Evolutionary conservation across 2,113 vertebrate genomes (phyloP), one percentile per base, ranked within the genome.

Genomic region (Bos javanicus): DNA sequence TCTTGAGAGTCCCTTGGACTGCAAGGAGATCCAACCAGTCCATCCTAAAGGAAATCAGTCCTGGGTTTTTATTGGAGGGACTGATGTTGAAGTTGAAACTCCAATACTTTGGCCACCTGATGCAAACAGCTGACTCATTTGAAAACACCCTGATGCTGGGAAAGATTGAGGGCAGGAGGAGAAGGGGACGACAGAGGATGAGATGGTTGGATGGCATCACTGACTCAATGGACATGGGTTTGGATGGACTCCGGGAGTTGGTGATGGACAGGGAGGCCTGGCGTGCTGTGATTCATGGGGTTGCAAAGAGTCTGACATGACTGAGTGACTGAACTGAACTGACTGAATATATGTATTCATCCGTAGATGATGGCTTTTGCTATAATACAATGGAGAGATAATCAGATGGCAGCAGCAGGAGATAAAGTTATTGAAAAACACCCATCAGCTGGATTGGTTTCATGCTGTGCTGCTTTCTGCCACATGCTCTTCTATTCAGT

Each of bases 261-360:
- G 62, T 33, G 62, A 64, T 64, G 30, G 62, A 17, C 30, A 33
- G 62, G 62, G 30, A 64, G 30, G 62, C 2, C 30, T 64, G 7
- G 62, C 0, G 0, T 64, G 3, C 62, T 64, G 62, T 4, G 0
- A 3, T n/a, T n/a, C 62, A n/a, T n/a, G 33, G 62, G 16, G 7
- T n/a, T 1, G 0, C 15, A 17, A 64, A 33, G 15, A 64, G 33
- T 19, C 0, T 1, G 62, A n/a, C 64, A 67, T 0, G 8, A n/a
- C 64, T 67, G 64, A 67, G 64, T 4, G 4, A 67, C 64, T n/a
- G 64, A n/a, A 67, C 62, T 67, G 16, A n/a, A n/a, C 33, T 67
- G 62, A 67, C 62, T 64, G 30, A 64, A n/a, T 67, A 10, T 33
- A 13, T 39, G 11, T 6, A 36, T 36, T 67, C 30, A 87, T 17